Evolutionary conservation across 2,797 vertebrate species (phyloP), one percentile per base, ranked within the genome.

Genomic region (Intellagama lesueurii): DNA sequence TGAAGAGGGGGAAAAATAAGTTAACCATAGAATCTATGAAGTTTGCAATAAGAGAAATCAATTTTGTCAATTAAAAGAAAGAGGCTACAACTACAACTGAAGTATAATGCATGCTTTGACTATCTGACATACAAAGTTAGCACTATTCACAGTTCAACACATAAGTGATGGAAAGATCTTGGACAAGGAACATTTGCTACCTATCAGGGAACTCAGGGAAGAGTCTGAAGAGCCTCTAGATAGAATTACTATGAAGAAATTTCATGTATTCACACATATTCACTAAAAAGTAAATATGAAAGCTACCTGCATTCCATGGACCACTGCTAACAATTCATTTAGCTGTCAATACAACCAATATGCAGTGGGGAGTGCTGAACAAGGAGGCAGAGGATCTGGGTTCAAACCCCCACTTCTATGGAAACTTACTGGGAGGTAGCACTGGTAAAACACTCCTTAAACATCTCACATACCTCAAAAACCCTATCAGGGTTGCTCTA

Each of bases 1-100:
- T 99, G 87, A 7, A 91, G 90, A 5, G 40, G 40, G 40, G 77
- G 89, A 91, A 90, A 87, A 24, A 73, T 4, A 0, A 0, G 0
- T 0, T 91, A 91, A 68, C 1, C 26, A 90, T 32, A 66, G 32
- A 72, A 84, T 84, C 52, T n/a, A 9, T 7, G 24, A 49, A 26
- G 70, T 14, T 35, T 49, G 19, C 28, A 75, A 26, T 66, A 87
- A 91, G 60, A 64, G 83, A 28, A 7, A 66, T 32, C 60, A 19
- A 0, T 12, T 73, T 73, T 80, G 22, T 70, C 7, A 70, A 87
- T 32, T 40, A 40, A 49, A 79, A 26, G 22, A 70, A 77, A 77
- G 24, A 47, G 24, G 44, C 12, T 11, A 87, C 11, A 26, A 32
- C 19, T 40, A 40, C 40, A 40, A 32, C 19, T 30, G 40, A 7